Percentiles rank a stretch among this genome's conserved stretches.
Conservation (phyloP, 2,888 invertebrate species). For the Lagria hirta region DNA sequence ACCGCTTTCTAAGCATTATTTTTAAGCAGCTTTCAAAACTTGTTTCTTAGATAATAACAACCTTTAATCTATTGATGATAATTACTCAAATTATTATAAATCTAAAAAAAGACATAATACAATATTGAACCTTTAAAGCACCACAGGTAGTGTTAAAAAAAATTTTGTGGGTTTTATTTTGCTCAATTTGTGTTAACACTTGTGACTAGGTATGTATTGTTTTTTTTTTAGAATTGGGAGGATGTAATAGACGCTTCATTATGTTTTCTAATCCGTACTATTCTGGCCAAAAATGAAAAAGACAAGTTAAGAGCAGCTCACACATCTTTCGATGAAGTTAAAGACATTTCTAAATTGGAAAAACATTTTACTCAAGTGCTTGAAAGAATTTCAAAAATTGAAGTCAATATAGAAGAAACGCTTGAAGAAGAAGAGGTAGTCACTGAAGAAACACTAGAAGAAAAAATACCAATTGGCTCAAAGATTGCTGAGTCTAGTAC, state of each 20-base stretch:
- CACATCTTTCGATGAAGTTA: conserved; percentile 52
- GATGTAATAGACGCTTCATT: conserved; percentile 70
- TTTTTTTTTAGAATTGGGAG: conserved; percentile 75
- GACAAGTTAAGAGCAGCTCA: conserved; percentile 62
- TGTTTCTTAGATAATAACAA: too few species aligned
- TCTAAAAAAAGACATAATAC: too few species aligned
- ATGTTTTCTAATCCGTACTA: conserved; percentile 64
- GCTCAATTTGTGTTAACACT: too few species aligned
- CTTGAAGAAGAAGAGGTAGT: conserved; percentile 4
- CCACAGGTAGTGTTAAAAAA: too few species aligned
- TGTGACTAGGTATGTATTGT: too few species aligned
- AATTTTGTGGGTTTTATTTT: too few species aligned
- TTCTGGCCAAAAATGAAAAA: conserved; percentile 65
- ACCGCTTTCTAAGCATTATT: too few species aligned
- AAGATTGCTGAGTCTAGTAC: conserved; percentile 49
- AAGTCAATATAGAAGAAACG: conserved; percentile 4
- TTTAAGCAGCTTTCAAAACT: too few species aligned
- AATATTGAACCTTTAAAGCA: too few species aligned
- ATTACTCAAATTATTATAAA: too few species aligned
- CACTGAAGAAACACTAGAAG: conserved; percentile 18
- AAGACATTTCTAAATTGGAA: conserved; percentile 48
- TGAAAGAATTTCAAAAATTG: conserved; percentile 46
- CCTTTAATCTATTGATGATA: too few species aligned
- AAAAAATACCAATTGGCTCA: conserved; percentile 44
- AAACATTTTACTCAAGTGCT: conserved; percentile 50